Evolutionary conservation across 1,140 invertebrate species (phyloP), one percentile per base, ranked within the genome.

Genomic region (Centruroides sculpturatus): DNA sequence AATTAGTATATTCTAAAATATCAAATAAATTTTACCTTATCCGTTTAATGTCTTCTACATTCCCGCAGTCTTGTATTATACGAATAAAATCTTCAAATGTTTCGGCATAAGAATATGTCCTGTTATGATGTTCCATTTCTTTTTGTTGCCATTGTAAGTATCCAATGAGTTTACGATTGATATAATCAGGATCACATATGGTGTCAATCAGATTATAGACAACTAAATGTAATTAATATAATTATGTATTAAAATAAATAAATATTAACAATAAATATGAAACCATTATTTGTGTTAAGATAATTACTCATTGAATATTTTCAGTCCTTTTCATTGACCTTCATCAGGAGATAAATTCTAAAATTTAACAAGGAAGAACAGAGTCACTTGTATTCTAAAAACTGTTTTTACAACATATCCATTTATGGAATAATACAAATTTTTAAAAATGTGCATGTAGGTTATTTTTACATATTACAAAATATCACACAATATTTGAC

Each of bases 41-140:
- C 68, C 86, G 82, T 69, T 88, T 89, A 12, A 94, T 76, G 59
- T 87, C 83, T 69, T 91, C 87, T 55, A 91, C 72, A 73, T 89
- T 87, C 66, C 81, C 81, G 50, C 83, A 87, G 63, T 80, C 83
- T 66, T 88, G 85, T 56, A 94, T 91, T 69, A 89, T 82, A 62
- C 86, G 82, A 52, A 92, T 80, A 71, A 92, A 91, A 64, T 92
- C 88, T 72, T 94, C 89, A 72, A 90, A 92, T 12, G 85, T 89
- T 61, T 87, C 86, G 0, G 89, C 87, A 73, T 91, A 89, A 64
- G 89, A 86, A 66, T 90, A 90, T 2, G 85, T 89, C 63, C 84
- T 82, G 53, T 83, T 78, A 64, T 87, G 86, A 72, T 89, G 85
- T 11, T 85, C 86, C 53, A 84, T 81, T 5, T 84, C 80, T 34